Evolutionary conservation across 2,888 invertebrate genomes (phyloP), one percentile per base, ranked within the genome.

Genomic region (Timema cristinae): DNA sequence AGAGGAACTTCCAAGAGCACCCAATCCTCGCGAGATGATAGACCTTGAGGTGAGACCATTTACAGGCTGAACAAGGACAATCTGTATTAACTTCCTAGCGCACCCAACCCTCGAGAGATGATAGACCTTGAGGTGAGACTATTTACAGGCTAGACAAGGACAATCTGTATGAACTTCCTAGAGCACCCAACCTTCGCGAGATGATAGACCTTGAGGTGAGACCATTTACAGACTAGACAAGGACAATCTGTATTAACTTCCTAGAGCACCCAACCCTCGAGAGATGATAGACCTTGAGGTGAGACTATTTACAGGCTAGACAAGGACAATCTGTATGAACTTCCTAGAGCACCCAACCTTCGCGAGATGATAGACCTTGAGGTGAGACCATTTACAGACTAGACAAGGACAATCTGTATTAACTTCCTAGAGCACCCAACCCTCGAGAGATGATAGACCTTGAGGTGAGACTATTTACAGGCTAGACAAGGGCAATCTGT

Each of bases 181-280:
- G 32, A 32, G 32, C 32, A 32, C 32, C 32, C 10, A 69, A 69
- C 16, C 91, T 91, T 0, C 86, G 93, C 76, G 94, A 94, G 81
- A 94, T 94, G 82, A 93, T 94, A 78, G 95, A 96, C 81, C 86
- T 96, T 76, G 94, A 95, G 88, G 93, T 91, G 79, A 80, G 76
- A 15, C 11, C 72, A 51, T 68, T 72, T 70, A 73, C 47, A n/a
- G 13, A 9, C 47, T 16, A 56, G 13, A 67, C 70, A 56, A 68
- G 50, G 63, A 63, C 32, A 32, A 32, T 4, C 1, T 32, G 4
- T 1, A 32, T 1, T 1, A 32, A 4, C 32, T 32, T 32, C 32
- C 32, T 32, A 32, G 32, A 32, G 32, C 32, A 32, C 32, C 32
- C 32, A 32, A 32, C 32, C 32, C 32, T 32, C 32, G 32, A 1